These are phyloP conservation scores for Bubo scandiacus DNA, from an alignment of 2,113 vertebrate species.

Conservation along the genomic window DNA sequence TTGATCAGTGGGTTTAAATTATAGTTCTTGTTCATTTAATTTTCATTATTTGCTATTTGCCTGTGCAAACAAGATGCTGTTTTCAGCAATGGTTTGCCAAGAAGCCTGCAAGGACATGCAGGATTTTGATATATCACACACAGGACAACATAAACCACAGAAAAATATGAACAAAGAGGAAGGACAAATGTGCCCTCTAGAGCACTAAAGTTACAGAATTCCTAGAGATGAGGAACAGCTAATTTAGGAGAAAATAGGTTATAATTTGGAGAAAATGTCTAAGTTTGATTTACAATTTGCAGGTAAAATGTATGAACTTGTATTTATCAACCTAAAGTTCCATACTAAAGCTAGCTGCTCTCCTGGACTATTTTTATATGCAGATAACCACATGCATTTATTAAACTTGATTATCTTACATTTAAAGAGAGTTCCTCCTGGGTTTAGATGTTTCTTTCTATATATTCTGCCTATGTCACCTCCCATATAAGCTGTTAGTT, in stretches of 20 bases:
- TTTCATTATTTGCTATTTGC: constrained; percentile 10
- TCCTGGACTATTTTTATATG: not conserved
- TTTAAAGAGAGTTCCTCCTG: not conserved
- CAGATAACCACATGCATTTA: not conserved
- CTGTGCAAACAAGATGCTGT: not conserved
- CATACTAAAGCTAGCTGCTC: not conserved
- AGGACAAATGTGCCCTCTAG: not conserved
- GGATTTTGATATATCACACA: not conserved
- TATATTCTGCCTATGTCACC: not conserved
- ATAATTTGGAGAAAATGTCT: not conserved
- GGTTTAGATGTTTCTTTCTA: not conserved
- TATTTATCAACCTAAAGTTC: not conserved
- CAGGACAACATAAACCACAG: not conserved
- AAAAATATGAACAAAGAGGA: constrained; percentile 9
- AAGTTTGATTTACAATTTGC: not conserved
- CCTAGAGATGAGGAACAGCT: not conserved
- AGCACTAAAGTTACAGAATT: not conserved
- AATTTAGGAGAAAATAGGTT: not conserved
- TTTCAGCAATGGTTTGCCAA: not conserved
- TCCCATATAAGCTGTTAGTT: not conserved
- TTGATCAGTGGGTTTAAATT: not conserved
- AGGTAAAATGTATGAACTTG: not conserved
- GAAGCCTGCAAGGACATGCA: not conserved
- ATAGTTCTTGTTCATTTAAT: not conserved
- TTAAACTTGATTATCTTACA: not conserved